phyloP scores from a whole-genome alignment of 2,888 invertebrate genomes.

The Cosmia trapezina region DNA sequence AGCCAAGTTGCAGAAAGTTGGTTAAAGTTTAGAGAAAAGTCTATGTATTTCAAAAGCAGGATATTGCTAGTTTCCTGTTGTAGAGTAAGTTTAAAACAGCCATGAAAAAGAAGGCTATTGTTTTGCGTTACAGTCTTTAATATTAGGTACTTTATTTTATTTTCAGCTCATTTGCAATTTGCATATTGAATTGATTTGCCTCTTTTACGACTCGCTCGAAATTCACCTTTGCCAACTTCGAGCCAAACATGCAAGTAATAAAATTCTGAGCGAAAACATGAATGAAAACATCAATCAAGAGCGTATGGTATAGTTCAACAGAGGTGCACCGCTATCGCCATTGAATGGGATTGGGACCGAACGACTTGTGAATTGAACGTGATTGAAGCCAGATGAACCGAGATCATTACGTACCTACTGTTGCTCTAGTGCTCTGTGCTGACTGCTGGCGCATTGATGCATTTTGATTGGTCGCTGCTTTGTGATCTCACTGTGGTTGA shows the following conservation, averaged over 20 bases:
- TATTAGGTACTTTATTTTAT: no score
- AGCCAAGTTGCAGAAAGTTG: conserved; percentile 44
- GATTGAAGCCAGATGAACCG: conserved; percentile 70
- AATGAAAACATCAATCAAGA: conserved; percentile 59
- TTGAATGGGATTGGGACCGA: conserved; percentile 57
- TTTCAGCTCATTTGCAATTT: conserved; percentile 3
- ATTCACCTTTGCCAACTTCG: background rate
- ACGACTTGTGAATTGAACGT: conserved; percentile 66
- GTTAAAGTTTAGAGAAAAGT: conserved; percentile 12
- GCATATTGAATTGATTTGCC: background rate
- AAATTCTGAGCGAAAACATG: conserved; percentile 37
- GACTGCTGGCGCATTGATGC: conserved; percentile 26
- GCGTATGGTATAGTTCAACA: conserved; percentile 39
- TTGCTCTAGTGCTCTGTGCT: conserved; percentile 40
- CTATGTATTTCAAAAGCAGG: conserved; percentile 24
- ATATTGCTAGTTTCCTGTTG: background rate
- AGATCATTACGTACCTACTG: conserved; percentile 61
- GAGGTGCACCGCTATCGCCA: conserved; percentile 45
- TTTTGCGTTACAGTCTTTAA: no score
- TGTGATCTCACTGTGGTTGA: conserved; percentile 38
- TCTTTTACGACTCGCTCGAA: conserved; percentile 1
- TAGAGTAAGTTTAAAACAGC: conserved; percentile 2
- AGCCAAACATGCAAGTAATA: conserved; percentile 13
- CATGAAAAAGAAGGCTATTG: conserved; percentile 15
- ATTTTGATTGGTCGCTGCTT: conserved; percentile 47